Conservation (phyloP, 1,140 invertebrate genomes). For the Zaprionus tsacasi region DNA sequence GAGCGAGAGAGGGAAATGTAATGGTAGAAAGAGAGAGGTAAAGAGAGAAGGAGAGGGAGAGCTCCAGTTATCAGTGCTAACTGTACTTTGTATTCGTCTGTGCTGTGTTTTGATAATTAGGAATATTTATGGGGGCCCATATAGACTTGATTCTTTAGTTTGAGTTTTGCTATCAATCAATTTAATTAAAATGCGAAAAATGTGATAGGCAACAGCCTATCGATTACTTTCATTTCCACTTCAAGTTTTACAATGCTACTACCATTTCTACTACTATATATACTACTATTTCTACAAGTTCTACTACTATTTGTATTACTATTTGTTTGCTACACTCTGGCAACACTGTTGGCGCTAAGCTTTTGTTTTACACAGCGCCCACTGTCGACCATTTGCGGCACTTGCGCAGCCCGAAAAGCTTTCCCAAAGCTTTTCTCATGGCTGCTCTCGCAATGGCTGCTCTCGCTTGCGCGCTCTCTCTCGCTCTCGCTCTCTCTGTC, state of each 20-base stretch:
- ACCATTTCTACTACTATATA: background rate
- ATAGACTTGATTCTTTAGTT: background rate
- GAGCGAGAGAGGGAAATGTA: background rate
- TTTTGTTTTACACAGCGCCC: constrained; percentile 31
- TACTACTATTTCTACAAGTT: background rate
- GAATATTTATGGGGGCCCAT: constrained; percentile 7
- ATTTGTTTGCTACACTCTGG: background rate
- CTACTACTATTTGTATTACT: constrained; percentile 5
- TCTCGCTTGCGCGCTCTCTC: constrained; percentile 24
- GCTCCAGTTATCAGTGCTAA: constrained; percentile 37
- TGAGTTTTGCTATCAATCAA: constrained; percentile 30
- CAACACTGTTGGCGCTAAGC: constrained; percentile 35
- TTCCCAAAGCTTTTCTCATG: too few relatives aligned
- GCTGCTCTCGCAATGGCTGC: too few relatives aligned
- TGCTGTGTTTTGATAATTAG: background rate
- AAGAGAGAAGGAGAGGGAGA: background rate
- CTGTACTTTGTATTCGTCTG: constrained; percentile 26
- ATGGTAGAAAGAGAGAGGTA: background rate
- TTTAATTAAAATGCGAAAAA: constrained; percentile 35
- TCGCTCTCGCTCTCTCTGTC: background rate
- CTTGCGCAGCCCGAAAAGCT: constrained; percentile 18
- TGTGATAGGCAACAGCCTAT: constrained; percentile 9
- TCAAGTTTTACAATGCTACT: constrained; percentile 7
- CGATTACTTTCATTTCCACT: constrained; percentile 9
- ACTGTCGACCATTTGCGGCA: constrained; percentile 33